These are phyloP conservation scores for Caenorhabditis doughertyi DNA, from an alignment of 2,888 invertebrate species.

Conservation along the genomic window DNA sequence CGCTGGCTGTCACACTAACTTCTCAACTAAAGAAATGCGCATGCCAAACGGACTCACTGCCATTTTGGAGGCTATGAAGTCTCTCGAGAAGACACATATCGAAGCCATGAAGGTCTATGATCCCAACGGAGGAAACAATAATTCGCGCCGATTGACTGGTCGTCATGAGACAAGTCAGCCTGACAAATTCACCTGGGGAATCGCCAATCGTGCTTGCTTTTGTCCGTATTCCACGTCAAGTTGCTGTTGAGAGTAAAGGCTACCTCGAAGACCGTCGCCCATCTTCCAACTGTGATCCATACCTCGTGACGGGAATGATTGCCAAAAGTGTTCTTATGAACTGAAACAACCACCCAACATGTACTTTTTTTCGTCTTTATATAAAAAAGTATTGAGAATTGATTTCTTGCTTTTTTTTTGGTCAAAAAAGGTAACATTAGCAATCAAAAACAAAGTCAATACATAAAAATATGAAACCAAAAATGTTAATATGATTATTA, in stretches of 20 bases:
- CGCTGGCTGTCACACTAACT: constrained; percentile 96
- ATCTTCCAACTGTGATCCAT: constrained; percentile 62
- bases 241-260: constrained; percentile 73
- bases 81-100: no score
- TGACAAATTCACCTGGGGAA: constrained; percentile 90
- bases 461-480: no score
- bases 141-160: no score
- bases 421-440: no score
- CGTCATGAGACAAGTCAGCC: constrained; percentile 94
- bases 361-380: neutral
- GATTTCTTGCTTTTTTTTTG: no score
- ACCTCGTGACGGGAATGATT: constrained; percentile 74
- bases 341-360: neutral
- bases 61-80: no score
- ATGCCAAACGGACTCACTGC: no score
- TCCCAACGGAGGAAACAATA: no score
- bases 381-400: no score
- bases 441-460: no score
- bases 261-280: constrained; percentile 78
- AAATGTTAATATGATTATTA: no score
- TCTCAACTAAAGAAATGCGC: constrained; percentile 98
- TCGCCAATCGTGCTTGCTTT: constrained; percentile 80
- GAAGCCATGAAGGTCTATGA: no score
- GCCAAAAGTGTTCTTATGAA: constrained; percentile 62
- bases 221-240: constrained; percentile 81